Base-by-base conservation (phyloP, 2,888 invertebrate species). In the Tenthredo notha region DNA sequence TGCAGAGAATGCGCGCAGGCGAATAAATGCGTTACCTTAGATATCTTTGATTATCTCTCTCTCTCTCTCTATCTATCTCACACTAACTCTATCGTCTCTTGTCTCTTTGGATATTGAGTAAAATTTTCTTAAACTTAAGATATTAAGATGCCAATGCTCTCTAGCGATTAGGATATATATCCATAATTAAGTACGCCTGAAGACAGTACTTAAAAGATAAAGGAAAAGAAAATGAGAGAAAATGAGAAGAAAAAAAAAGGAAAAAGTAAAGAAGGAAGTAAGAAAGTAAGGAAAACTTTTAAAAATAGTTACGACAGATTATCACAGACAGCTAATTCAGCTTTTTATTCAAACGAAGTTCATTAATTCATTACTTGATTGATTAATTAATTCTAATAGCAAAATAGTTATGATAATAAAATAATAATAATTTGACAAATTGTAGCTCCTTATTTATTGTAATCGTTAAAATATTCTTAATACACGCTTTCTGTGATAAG, bases 191-290 rank as follows among this genome's bases (percentile, higher is more conserved):
- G 61, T 80, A 70, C 58, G 58, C 80, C 47, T 75, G 61, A 61
- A 10, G 86, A 80, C 84, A 40, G 83, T 85, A 43, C 82, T 86
- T 85, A 72, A 72, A 54, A 84, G 70, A 61, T 54, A 82, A 61
- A 65, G 25, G 72, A 77, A 67, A 77, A 84, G 67, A 50, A 77
- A 83, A 84, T n/a, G 61, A 77, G 67, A 80, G n/a, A 85, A 86
- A 74, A 84, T 85, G 84, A 50, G 78, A 82, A 21, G 84, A 50
- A 84, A 84, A 75, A 72, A 86, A 85, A 86, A 85, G 67, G 84
- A 77, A 58, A 84, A 43, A 72, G 25, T 61, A 37, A 77, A 72
- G 0, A 47, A 47, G 75, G 21, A 85, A 50, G 78, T 75, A 78
- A 67, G 85, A 84, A 86, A 85, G 65, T 85, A 74, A 58, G 18